Conservation (phyloP, 2,888 invertebrate species). For the Mechanitis messenoides region DNA sequence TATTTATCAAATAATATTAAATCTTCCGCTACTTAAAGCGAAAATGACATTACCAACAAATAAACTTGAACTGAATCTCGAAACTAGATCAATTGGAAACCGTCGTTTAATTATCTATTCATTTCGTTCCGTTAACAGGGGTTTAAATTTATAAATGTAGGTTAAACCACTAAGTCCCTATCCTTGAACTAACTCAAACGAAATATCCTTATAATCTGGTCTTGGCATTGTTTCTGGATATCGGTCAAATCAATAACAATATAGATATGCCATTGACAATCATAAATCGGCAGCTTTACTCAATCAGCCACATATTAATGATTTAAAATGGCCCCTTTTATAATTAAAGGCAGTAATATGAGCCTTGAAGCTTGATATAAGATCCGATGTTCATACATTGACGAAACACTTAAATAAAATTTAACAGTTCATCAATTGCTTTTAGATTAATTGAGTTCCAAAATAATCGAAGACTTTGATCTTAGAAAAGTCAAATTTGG, state of each 20-base stretch:
- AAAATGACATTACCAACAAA: not conserved
- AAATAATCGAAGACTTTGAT: no score
- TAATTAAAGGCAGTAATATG: conserved; percentile 24
- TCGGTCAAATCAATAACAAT: conserved; percentile 32
- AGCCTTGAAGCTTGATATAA: conserved; percentile 21
- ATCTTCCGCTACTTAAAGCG: no score
- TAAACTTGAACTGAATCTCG: conserved; percentile 1
- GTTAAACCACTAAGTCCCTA: conserved; percentile 1
- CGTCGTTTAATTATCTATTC: not conserved
- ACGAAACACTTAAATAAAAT: conserved; percentile 1
- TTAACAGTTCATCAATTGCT: no score
- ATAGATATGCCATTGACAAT: conserved; percentile 27
- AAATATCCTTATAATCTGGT: conserved; percentile 8
- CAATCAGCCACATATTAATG: conserved; percentile 31
- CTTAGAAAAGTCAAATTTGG: no score
- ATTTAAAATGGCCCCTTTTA: conserved; percentile 19
- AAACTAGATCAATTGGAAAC: conserved; percentile 3
- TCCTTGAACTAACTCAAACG: conserved; percentile 2
- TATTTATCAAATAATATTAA: not conserved
- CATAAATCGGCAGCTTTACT: conserved; percentile 32
- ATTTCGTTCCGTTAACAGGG: not conserved
- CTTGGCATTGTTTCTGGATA: conserved; percentile 25
- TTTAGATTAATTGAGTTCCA: no score
- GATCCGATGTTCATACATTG: conserved; percentile 21
- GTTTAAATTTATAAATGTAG: not conserved